phyloP scores from a whole-genome alignment of 2,888 invertebrate genomes.

The Liopterus haemorrhoidalis region DNA sequence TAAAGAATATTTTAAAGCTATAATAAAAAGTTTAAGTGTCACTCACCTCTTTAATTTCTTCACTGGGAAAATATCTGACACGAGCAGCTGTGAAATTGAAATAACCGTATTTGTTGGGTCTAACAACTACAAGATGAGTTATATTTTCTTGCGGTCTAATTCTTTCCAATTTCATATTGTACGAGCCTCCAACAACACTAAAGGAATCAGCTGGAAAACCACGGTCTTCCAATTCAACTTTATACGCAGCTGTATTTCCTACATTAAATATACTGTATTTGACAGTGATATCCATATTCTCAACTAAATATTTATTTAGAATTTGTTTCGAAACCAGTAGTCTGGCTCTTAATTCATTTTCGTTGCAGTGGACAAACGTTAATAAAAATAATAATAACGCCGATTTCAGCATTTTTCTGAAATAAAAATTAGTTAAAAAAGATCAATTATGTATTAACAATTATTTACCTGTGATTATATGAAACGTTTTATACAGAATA shows the following conservation, averaged over 20 bases:
- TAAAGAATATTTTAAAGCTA: constrained; percentile 1
- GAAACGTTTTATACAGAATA: too few species aligned
- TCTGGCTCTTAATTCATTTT: constrained; percentile 71
- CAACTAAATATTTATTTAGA: constrained; percentile 91
- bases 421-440: too few species aligned
- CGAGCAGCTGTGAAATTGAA: constrained; percentile 97
- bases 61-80: constrained; percentile 78
- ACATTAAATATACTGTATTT: constrained; percentile 93
- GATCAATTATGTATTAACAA: too few species aligned
- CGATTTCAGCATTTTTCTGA: too few species aligned
- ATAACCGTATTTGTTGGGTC: constrained; percentile 84
- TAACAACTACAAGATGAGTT: constrained; percentile 85
- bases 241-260: constrained; percentile 83
- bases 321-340: constrained; percentile 89
- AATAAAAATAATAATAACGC: too few species aligned
- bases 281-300: constrained; percentile 91
- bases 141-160: constrained; percentile 91
- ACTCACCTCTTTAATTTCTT: constrained; percentile 69
- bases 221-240: constrained; percentile 81
- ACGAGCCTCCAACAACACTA: constrained; percentile 79
- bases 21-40: background rate
- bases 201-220: constrained; percentile 92
- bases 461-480: too few species aligned
- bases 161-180: constrained; percentile 75
- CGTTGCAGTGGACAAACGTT: constrained; percentile 38